These are phyloP conservation scores for Dendrocincla tyrannina DNA, from an alignment of 2,797 vertebrate genomes.

Conservation along the genomic window DNA sequence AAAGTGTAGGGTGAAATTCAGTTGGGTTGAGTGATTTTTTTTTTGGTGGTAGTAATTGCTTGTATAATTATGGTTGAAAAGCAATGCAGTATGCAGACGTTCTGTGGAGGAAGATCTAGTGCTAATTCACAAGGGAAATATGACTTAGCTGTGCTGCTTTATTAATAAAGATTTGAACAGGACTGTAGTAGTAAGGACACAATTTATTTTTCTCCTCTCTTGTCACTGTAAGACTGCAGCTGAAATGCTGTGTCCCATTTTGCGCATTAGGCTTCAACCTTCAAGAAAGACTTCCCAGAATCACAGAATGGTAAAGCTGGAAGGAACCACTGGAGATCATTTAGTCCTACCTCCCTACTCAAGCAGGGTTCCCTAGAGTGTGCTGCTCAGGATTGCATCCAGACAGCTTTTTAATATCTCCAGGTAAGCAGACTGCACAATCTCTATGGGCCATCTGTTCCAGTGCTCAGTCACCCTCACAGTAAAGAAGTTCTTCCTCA, in stretches of 20 bases:
- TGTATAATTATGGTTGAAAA: not conserved
- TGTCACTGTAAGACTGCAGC: not conserved
- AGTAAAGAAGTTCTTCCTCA: not conserved
- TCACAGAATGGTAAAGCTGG: not conserved
- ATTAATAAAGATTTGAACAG: not conserved
- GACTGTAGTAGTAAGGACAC: not conserved
- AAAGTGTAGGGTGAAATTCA: not conserved
- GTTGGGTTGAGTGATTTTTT: not conserved
- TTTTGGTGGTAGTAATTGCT: not conserved
- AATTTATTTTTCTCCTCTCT: rapidly evolving
- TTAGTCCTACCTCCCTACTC: not conserved
- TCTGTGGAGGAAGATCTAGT: not conserved
- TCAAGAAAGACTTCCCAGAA: not conserved
- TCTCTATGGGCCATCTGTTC: not conserved
- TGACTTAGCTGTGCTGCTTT: not conserved
- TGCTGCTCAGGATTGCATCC: too few relatives aligned
- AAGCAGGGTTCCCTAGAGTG: not conserved
- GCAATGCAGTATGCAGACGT: not conserved
- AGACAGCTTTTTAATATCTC: too few relatives aligned
- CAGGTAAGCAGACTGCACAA: too few relatives aligned
- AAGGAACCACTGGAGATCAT: not conserved
- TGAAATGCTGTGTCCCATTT: not conserved
- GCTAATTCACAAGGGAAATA: not conserved
- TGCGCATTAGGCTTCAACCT: not conserved
- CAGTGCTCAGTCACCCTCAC: not conserved